Percentiles rank a stretch among this genome's conserved stretches.
phyloP scores from a whole-genome alignment of 2,888 invertebrate genomes.

The Drosophila kokeensis region DNA sequence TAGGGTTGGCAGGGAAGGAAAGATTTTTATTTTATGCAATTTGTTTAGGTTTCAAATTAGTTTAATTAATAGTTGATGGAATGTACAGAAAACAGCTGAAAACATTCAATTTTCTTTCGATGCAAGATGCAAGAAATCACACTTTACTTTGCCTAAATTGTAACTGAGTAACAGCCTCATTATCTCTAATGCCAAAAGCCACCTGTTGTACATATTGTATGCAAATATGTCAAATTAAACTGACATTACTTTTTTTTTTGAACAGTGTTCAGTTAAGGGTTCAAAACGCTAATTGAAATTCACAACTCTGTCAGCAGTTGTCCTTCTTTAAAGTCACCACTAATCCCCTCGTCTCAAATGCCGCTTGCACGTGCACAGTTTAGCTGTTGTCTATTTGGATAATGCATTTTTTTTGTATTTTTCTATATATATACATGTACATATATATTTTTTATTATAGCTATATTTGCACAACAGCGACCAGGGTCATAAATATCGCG shows the following conservation, averaged over 20 bases:
- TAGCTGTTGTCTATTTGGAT: constrained; percentile 14
- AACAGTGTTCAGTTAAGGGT: background rate
- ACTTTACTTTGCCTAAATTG: background rate
- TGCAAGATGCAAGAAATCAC: background rate
- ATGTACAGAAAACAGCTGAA: background rate
- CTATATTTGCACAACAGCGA: constrained; percentile 40
- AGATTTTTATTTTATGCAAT: background rate
- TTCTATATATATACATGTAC: no score
- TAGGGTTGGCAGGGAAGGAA: background rate
- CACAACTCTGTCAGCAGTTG: background rate
- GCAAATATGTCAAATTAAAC: background rate
- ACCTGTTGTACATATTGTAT: background rate
- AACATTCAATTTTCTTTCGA: background rate
- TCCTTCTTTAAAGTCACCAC: constrained; percentile 21
- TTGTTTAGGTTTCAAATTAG: background rate
- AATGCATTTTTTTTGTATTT: background rate
- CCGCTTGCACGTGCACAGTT: constrained; percentile 16
- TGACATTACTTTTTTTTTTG: background rate
- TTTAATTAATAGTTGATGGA: background rate
- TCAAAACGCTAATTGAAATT: constrained; percentile 17
- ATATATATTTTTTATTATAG: background rate
- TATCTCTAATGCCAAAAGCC: background rate
- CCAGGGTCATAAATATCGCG: constrained; percentile 48
- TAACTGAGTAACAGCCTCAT: background rate
- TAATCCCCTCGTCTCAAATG: background rate